Evolutionary conservation across 2,888 invertebrate genomes (phyloP), one percentile per base, ranked within the genome.

Genomic region (Aromia moschata): DNA sequence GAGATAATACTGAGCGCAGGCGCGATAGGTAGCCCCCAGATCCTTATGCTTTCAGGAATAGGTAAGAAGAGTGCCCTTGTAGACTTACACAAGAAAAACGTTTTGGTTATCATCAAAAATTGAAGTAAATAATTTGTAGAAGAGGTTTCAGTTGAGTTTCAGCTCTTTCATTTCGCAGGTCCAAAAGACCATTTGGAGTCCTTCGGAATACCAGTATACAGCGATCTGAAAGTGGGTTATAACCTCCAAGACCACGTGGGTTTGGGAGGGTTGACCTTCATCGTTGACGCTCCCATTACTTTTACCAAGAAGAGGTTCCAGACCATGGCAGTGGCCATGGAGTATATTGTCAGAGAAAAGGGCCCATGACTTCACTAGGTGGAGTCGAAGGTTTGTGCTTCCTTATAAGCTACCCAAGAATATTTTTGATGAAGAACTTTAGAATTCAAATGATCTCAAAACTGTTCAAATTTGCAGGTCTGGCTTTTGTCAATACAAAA

Each of bases 161-260:
- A n/a, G n/a, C n/a, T n/a, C n/a, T 38, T 14, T 14, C 38, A 12
- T 5, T 7, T 25, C 7, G 7, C 38, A 56, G 94, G 94, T 0
- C 93, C 93, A 0, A 85, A 85, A 1, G 90, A 91, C 10, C 92
- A 94, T 74, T 80, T 94, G 2, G 81, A 84, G 56, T 86, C 89
- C 57, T 85, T 89, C 62, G 86, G 84, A 2, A 92, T 95, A 44
- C 90, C 91, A 0, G 85, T 93, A 0, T 72, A 93, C 5, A 86
- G 88, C 1, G 88, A 93, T 77, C 78, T 92, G 0, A 89, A 90
- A 71, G 93, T 94, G 0, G 93, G 93, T 1, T 86, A 91, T 70
- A 92, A 94, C 75, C 82, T 95, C 45, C 94, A 95, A 77, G 94
- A 95, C 74, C 94, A 95, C 77, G 91, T 94, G 0, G 94, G 93